Conservation (phyloP, 1,140 invertebrate species). For the Hyphantria cunea region DNA sequence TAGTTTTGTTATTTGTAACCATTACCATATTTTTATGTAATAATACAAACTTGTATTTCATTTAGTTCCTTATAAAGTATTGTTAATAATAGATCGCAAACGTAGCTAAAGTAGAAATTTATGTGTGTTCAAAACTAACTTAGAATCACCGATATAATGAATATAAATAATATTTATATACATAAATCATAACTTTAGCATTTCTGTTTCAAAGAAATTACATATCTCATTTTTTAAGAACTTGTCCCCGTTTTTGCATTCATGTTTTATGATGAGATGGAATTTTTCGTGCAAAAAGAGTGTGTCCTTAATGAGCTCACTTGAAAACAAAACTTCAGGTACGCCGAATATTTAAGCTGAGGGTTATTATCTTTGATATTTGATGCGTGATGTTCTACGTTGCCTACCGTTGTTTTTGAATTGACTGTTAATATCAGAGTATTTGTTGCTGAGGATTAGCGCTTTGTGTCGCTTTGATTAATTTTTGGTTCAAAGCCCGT, state of each 20-base stretch:
- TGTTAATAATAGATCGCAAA: too few relatives aligned
- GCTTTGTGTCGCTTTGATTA: neutral
- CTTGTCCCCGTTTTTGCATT: conserved; percentile 19
- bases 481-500: neutral
- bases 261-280: conserved; percentile 17
- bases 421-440: conserved; percentile 11
- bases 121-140: too few relatives aligned
- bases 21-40: too few relatives aligned
- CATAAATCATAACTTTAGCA: neutral
- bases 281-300: conserved; percentile 44
- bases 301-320: conserved; percentile 46
- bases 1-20: too few relatives aligned
- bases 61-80: too few relatives aligned
- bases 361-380: conserved; percentile 45
- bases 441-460: conserved; percentile 6
- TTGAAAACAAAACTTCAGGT: conserved; percentile 48
- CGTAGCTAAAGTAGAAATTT: too few relatives aligned
- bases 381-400: conserved; percentile 32
- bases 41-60: too few relatives aligned
- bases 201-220: neutral
- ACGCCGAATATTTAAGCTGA: conserved; percentile 36
- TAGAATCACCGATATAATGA: too few relatives aligned
- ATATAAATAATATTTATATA: too few relatives aligned
- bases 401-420: conserved; percentile 16
- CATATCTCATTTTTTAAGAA: neutral